Conservation (phyloP, 1,140 invertebrate genomes). For the Nebria ingens region DNA sequence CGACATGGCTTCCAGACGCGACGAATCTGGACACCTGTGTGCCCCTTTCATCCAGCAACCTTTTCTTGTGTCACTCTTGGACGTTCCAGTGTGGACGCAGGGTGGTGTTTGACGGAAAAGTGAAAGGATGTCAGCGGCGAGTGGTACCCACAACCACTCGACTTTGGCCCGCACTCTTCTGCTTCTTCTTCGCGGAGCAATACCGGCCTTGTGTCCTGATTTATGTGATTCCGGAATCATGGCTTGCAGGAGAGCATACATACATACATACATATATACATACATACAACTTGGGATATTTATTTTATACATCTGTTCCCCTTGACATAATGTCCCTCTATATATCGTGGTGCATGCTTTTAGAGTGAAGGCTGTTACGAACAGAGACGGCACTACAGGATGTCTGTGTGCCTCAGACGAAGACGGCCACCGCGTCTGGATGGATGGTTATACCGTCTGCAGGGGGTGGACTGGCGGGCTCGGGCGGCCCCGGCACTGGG, state of each 20-base stretch:
- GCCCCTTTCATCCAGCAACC: neutral
- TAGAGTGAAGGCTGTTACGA: slow-evolving; percentile 38
- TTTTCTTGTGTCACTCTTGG: too few relatives aligned
- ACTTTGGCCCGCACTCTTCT: too few relatives aligned
- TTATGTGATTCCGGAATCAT: slow-evolving; percentile 40
- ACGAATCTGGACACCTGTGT: slow-evolving; percentile 17
- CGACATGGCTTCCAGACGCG: slow-evolving; percentile 23
- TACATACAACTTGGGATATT: slow-evolving; percentile 34
- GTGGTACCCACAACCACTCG: neutral
- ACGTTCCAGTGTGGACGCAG: neutral
- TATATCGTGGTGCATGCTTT: slow-evolving; percentile 40
- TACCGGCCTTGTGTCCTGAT: too few relatives aligned
- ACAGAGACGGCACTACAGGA: slow-evolving; percentile 29
- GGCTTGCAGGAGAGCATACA: slow-evolving; percentile 34
- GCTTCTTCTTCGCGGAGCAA: too few relatives aligned
- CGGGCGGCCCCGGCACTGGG: slow-evolving; percentile 20
- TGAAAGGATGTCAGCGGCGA: neutral
- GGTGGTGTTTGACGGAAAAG: neutral
- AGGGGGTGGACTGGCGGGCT: slow-evolving; percentile 12
- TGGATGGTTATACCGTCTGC: slow-evolving; percentile 24
- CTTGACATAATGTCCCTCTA: slow-evolving; percentile 40
- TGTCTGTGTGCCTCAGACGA: slow-evolving; percentile 19
- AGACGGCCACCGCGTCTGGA: slow-evolving; percentile 20
- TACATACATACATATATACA: too few relatives aligned
- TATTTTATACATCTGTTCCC: slow-evolving; percentile 42